Evolutionary conservation across 1,140 invertebrate species (phyloP), one percentile per base, ranked within the genome.

Genomic region (Drosophila ananassae): DNA sequence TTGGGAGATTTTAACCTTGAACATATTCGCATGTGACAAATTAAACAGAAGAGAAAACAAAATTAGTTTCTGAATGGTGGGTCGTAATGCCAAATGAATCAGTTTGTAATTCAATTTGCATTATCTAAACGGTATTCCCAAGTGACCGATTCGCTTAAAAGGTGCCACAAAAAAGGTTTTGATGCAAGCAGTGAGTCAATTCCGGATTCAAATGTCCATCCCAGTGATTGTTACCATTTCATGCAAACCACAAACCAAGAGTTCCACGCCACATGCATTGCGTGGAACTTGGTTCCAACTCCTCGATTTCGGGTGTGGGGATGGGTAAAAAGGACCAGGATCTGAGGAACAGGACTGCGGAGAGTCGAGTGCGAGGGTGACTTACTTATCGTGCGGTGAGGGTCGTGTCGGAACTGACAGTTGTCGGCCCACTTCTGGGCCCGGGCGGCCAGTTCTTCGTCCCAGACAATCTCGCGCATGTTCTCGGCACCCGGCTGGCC

Each of bases 401-500:
- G 92, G 90, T 98, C 97, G 83, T 98, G 97, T 8, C 93, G 93
- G 47, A 96, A 94, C 32, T 94, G 93, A 87, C 97, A 98, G 51
- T 95, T 94, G 67, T 96, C 94, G 0, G 97, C 95, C 96, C 97
- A 97, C 78, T 94, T 93, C 89, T 98, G 97, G 6, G 97, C 97
- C 46, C 95, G 93, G 3, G 93, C 92, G 10, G 97, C 97, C 62
- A 98, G 92, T 90, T 97, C 96, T 48, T 97, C 96, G 89, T 98
- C 97, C 97, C 97, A 98, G 79, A 95, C 96, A 94, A 97, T 95
- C 93, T 97, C 95, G 92, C 94, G 95, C 94, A 96, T 96, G 92
- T 97, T 97, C 75, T 95, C 95, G 2, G 96, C 95, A 30, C 95
- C 94, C 24, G 95, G 95, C 79, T 97, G 96, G 24, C 95, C 94